Evolutionary conservation across 1,140 invertebrate species (phyloP).

Genomic region (Achatina immaculata): DNA sequence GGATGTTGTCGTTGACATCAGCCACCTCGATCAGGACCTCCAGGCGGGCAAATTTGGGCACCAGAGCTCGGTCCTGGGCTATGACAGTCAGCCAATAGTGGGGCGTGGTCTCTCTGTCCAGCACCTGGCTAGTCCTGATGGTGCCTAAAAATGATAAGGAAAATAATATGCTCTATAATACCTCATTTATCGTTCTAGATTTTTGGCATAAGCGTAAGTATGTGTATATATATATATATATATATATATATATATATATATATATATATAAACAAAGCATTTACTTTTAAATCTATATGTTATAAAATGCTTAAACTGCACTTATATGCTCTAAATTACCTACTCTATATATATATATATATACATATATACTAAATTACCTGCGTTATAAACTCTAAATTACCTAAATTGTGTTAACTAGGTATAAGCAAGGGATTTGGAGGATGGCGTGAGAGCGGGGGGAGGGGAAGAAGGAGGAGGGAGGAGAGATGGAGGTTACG

Average conservation of each 20-base stretch:
- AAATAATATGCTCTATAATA: no score
- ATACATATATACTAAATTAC: no score
- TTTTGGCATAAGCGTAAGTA: no score
- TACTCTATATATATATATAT: neutral
- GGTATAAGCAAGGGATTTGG: neutral
- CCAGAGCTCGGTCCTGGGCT: constrained; percentile 90
- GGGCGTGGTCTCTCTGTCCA: constrained; percentile 88
- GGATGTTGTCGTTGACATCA: constrained; percentile 94
- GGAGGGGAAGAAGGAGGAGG: neutral
- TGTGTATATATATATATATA: constrained; percentile 5
- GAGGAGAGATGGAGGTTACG: no score
- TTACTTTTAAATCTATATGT: neutral
- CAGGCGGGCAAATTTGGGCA: constrained; percentile 80
- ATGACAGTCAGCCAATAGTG: constrained; percentile 95
- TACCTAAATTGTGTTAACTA: no score
- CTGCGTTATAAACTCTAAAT: no score
- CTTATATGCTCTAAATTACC: neutral
- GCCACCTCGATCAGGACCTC: constrained; percentile 87
- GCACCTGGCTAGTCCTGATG: constrained; percentile 83
- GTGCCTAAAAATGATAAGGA: constrained; percentile 84
- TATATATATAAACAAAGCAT: neutral
- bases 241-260: constrained; percentile 5
- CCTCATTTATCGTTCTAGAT: no score
- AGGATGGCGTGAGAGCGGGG: neutral
- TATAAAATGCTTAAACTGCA: neutral